Conservation (phyloP, 2,888 invertebrate genomes). For the Himalopsyche japonica region DNA sequence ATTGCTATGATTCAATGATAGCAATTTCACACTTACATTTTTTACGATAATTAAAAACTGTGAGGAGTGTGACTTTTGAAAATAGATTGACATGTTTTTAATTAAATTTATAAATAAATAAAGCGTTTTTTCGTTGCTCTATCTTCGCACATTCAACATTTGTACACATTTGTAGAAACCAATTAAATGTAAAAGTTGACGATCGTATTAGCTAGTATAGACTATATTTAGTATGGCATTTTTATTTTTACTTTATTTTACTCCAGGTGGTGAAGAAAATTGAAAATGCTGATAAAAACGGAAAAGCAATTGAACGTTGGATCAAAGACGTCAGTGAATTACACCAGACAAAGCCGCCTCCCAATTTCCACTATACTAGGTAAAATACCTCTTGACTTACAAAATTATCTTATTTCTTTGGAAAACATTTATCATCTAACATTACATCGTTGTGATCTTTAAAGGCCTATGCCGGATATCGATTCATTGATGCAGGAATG, state of each 20-base stretch:
- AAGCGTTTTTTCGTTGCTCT: too few relatives aligned
- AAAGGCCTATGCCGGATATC: slow-evolving; percentile 88
- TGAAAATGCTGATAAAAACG: slow-evolving; percentile 80
- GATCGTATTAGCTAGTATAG: too few relatives aligned
- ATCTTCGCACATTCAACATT: too few relatives aligned
- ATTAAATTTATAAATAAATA: too few relatives aligned
- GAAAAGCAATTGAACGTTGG: slow-evolving; percentile 95
- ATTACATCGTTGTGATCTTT: slow-evolving; percentile 42
- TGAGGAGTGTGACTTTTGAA: too few relatives aligned
- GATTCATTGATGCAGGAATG: slow-evolving; percentile 94
- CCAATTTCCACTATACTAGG: slow-evolving; percentile 79
- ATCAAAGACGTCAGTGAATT: slow-evolving; percentile 92
- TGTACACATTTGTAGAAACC: too few relatives aligned
- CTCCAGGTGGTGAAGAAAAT: slow-evolving; percentile 75
- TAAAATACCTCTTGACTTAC: slow-evolving; percentile 49
- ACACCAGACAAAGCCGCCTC: slow-evolving; percentile 86
- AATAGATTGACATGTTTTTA: too few relatives aligned
- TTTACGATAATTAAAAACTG: too few relatives aligned
- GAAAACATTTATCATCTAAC: not conserved
- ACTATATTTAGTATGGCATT: too few relatives aligned
- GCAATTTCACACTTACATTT: too few relatives aligned
- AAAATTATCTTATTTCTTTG: not conserved
- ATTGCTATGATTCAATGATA: too few relatives aligned
- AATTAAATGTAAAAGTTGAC: too few relatives aligned
- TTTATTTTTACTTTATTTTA: not conserved